Conservation (phyloP, 2,888 invertebrate species). For the Augiades crinisus region DNA sequence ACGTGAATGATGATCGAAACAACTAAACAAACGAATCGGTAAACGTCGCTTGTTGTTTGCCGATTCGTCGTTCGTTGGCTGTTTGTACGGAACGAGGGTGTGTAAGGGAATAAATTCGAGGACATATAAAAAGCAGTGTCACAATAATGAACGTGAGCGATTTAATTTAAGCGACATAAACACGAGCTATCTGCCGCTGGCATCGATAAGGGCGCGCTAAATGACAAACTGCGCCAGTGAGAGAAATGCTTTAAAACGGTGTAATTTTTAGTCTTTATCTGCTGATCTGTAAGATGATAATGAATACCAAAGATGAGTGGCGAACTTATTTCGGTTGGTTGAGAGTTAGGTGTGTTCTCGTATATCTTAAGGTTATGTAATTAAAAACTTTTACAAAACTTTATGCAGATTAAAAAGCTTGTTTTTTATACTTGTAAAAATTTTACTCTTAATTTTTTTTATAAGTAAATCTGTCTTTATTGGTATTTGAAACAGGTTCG, state of each 20-base stretch:
- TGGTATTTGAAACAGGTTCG: too few species aligned
- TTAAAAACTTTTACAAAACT: too few species aligned
- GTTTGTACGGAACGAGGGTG: slow-evolving; percentile 32
- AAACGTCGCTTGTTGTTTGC: too few species aligned
- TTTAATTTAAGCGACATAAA: slow-evolving; percentile 78
- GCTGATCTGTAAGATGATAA: slow-evolving; percentile 57
- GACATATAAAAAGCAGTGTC: slow-evolving; percentile 65
- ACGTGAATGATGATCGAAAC: slow-evolving; percentile 42
- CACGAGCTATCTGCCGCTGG: slow-evolving; percentile 69
- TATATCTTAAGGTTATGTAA: too few species aligned
- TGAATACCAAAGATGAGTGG: slow-evolving; percentile 59
- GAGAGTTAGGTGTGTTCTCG: slow-evolving; percentile 31
- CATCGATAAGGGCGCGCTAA: slow-evolving; percentile 77
- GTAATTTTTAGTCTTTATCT: slow-evolving; percentile 71
- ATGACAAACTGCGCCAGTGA: slow-evolving; percentile 72
- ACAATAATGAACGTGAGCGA: slow-evolving; percentile 72
- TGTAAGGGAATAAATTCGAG: slow-evolving; percentile 58
- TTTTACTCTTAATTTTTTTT: too few species aligned
- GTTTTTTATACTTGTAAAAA: too few species aligned
- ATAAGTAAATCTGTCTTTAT: too few species aligned
- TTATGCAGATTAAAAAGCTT: too few species aligned
- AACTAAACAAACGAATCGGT: slow-evolving; percentile 36
- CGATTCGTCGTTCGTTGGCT: too few species aligned
- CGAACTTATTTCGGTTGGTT: slow-evolving; percentile 49
- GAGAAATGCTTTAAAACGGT: slow-evolving; percentile 70